phyloP scores from a whole-genome alignment of 2,888 invertebrate genomes.

The Cosmia trapezina region DNA sequence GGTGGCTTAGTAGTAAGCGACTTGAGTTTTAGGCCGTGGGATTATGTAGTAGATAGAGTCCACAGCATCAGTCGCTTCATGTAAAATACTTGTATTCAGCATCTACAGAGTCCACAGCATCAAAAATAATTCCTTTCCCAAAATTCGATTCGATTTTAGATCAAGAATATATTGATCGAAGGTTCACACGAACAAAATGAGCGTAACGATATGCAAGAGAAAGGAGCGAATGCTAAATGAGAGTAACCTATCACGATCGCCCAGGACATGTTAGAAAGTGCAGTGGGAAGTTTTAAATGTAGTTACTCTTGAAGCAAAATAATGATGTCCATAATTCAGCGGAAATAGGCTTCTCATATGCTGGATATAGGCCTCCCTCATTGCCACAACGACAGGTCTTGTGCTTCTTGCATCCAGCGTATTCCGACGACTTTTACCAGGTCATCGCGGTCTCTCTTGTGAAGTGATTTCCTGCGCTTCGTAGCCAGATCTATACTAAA shows the following conservation, averaged over 20 bases:
- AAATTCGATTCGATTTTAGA: too few relatives aligned
- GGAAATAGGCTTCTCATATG: too few relatives aligned
- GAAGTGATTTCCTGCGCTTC: neutral
- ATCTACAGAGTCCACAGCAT: too few relatives aligned
- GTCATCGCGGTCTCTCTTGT: neutral
- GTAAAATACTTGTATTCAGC: too few relatives aligned
- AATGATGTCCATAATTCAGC: too few relatives aligned
- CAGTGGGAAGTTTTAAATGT: constrained; percentile 1
- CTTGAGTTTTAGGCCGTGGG: neutral
- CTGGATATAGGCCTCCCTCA: too few relatives aligned
- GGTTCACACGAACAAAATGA: constrained; percentile 36
- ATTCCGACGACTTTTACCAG: neutral
- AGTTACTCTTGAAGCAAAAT: too few relatives aligned
- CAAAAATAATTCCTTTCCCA: neutral
- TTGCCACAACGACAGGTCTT: too few relatives aligned
- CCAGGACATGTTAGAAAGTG: constrained; percentile 56
- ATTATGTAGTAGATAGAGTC: too few relatives aligned
- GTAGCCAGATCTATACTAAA: too few relatives aligned
- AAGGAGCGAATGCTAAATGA: constrained; percentile 49
- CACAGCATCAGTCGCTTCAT: too few relatives aligned
- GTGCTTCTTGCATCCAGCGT: neutral
- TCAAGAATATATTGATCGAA: neutral
- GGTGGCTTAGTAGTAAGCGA: neutral
- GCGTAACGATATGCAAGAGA: constrained; percentile 59
- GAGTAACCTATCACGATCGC: constrained; percentile 62